Evolutionary conservation across 2,888 invertebrate species (phyloP), one percentile per base, ranked within the genome.

Genomic region (Megamerina dolium): DNA sequence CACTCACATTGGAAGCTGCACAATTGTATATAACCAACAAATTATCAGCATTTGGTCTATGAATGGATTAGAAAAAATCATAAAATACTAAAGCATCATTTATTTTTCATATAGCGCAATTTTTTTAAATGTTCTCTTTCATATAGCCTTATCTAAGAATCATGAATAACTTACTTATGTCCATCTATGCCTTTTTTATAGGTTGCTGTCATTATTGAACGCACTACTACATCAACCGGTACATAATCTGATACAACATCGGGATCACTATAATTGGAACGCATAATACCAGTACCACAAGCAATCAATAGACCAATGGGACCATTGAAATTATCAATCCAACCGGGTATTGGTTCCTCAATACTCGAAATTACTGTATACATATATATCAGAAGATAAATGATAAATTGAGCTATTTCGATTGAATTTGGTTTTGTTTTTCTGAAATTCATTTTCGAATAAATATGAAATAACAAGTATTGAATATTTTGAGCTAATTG

Each of bases 301-400:
- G 82, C 88, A 0, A 82, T 68, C 46, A 88, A 58, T 37, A 87
- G 67, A 0, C 81, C 92, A 30, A 83, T 82, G 0, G 93, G 91
- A 0, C 95, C 95, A 63, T 94, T 94, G 52, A 87, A 86, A 63
- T 91, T 95, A 59, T 95, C 94, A 10, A 89, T 74, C 93, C 93
- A 96, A 0, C 91, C 92, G 0, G 76, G 69, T 0, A 81, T 46
- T 0, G 87, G 87, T n/a, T 84, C 84, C 1, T 68, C 62, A 1
- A 76, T 46, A 5, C 82, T 74, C 1, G 81, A 77, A 41, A 84
- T 75, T 2, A 86, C 85, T 84, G 27, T 2, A n/a, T n/a, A n/a
- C n/a, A n/a, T n/a, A n/a, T n/a, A n/a, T n/a, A n/a, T n/a, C n/a
- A n/a, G n/a, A n/a, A n/a, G n/a, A n/a, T n/a, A n/a, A n/a, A n/a